These are phyloP conservation scores for Hyalella azteca DNA, from an alignment of 2,888 invertebrate species.

Conservation along the genomic window DNA sequence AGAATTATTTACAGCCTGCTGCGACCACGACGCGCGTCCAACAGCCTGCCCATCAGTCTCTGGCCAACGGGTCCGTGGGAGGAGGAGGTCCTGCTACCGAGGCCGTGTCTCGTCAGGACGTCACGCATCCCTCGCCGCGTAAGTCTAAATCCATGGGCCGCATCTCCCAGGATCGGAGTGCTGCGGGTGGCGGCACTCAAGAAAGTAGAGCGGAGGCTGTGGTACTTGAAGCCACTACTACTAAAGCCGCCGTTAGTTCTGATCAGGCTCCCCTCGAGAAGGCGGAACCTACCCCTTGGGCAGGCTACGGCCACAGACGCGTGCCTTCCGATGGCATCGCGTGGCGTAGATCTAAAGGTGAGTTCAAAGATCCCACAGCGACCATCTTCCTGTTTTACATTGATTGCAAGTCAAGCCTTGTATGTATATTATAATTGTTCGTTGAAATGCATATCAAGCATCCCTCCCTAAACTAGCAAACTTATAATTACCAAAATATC, in stretches of 20 bases:
- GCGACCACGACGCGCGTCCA: background rate
- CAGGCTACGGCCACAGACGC: slow-evolving; percentile 55
- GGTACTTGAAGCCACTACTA: slow-evolving; percentile 38
- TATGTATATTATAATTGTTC: too few species aligned
- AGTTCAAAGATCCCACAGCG: too few species aligned
- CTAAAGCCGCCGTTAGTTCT: slow-evolving; percentile 14
- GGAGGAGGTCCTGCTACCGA: slow-evolving; percentile 35
- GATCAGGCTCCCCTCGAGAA: background rate
- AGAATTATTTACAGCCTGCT: background rate
- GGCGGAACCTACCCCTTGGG: slow-evolving; percentile 35
- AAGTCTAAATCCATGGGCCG: slow-evolving; percentile 59
- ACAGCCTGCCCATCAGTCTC: slow-evolving; percentile 43
- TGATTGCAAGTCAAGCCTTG: too few species aligned
- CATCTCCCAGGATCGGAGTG: slow-evolving; percentile 50
- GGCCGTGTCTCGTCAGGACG: slow-evolving; percentile 39
- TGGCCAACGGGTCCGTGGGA: slow-evolving; percentile 48
- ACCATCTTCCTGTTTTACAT: too few species aligned
- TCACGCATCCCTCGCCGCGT: slow-evolving; percentile 53
- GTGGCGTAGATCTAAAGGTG: slow-evolving; percentile 58
- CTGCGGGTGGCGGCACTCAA: slow-evolving; percentile 52
- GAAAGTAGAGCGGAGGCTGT: slow-evolving; percentile 47
- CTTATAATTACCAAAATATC: too few species aligned
- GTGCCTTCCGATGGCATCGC: slow-evolving; percentile 57
- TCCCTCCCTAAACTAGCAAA: too few species aligned
- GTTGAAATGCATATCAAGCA: too few species aligned